These are phyloP conservation scores for Neoascia interrupta DNA, from an alignment of 2,888 invertebrate species.

Conservation along the genomic window DNA sequence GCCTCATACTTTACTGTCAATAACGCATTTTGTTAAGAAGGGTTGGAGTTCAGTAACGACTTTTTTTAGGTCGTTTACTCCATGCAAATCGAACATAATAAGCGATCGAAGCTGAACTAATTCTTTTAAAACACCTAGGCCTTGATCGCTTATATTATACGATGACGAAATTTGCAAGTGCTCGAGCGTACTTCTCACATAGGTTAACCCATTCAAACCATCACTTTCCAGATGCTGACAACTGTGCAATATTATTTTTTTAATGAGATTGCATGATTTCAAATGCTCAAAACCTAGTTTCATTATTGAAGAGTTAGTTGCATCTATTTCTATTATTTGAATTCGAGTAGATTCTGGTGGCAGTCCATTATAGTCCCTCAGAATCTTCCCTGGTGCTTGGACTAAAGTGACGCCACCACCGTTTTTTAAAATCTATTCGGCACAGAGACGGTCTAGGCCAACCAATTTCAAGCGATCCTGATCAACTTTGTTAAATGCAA, in stretches of 20 bases:
- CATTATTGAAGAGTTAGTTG: slow-evolving; percentile 89
- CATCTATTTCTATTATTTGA: slow-evolving; percentile 87
- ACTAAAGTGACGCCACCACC: slow-evolving; percentile 91
- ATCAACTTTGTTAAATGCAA: slow-evolving; percentile 85
- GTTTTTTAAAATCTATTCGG: slow-evolving; percentile 96
- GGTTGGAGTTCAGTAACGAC: slow-evolving; percentile 81
- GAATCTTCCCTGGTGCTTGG: slow-evolving; percentile 80
- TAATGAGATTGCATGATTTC: slow-evolving; percentile 85
- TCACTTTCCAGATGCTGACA: slow-evolving; percentile 87
- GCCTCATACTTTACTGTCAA: slow-evolving; percentile 12
- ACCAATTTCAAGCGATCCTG: slow-evolving; percentile 84
- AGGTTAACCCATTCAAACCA: slow-evolving; percentile 83
- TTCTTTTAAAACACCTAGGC: slow-evolving; percentile 83
- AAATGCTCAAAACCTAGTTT: slow-evolving; percentile 92
- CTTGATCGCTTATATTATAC: slow-evolving; percentile 86
- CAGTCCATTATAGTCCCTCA: slow-evolving; percentile 87
- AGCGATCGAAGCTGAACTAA: slow-evolving; percentile 83
- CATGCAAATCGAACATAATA: slow-evolving; percentile 84
- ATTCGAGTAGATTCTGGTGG: slow-evolving; percentile 81
- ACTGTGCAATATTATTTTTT: slow-evolving; percentile 86
- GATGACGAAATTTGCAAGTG: slow-evolving; percentile 88
- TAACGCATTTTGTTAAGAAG: slow-evolving; percentile 80
- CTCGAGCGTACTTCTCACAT: slow-evolving; percentile 83
- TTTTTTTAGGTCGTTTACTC: slow-evolving; percentile 83
- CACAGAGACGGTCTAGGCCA: slow-evolving; percentile 92